Percentiles rank a stretch among this genome's conserved stretches.
These are phyloP conservation scores for Scaptomyza polygonia DNA, from an alignment of 2,888 invertebrate species.

Conservation along the genomic window DNA sequence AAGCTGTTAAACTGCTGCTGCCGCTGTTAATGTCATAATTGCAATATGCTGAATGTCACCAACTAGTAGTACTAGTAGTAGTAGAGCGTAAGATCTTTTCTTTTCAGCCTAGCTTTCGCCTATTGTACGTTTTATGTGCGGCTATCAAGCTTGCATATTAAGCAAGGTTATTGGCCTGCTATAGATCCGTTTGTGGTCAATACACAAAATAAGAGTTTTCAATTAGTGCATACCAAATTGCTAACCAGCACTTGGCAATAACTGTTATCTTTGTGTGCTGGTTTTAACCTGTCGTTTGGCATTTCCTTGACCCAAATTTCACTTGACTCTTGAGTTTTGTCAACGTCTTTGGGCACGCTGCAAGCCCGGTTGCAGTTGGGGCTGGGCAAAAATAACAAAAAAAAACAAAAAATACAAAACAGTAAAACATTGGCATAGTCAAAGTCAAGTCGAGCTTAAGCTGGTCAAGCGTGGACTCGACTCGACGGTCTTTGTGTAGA, in stretches of 20 bases:
- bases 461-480: slow-evolving; percentile 58
- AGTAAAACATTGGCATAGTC: slow-evolving; percentile 58
- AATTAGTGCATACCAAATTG: slow-evolving; percentile 60
- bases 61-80: no score
- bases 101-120: slow-evolving; percentile 44
- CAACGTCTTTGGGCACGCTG: slow-evolving; percentile 43
- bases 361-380: slow-evolving; percentile 44
- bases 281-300: slow-evolving; percentile 71
- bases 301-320: slow-evolving; percentile 81
- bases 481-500: slow-evolving; percentile 67
- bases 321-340: slow-evolving; percentile 58
- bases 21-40: slow-evolving; percentile 39
- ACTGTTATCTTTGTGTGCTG: slow-evolving; percentile 52
- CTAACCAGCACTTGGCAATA: slow-evolving; percentile 51
- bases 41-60: slow-evolving; percentile 51
- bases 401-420: no score
- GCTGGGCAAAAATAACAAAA: slow-evolving; percentile 33
- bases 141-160: slow-evolving; percentile 32
- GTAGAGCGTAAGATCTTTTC: slow-evolving; percentile 9
- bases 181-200: slow-evolving; percentile 43
- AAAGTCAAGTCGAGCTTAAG: slow-evolving; percentile 2
- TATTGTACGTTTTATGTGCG: slow-evolving; percentile 45
- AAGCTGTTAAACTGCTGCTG: slow-evolving; percentile 42
- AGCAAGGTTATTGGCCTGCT: slow-evolving; percentile 48
- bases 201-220: slow-evolving; percentile 52